Percentiles rank a stretch among this genome's conserved stretches.
These are phyloP conservation scores for Drosophila longiperda DNA, from an alignment of 2,888 invertebrate species.

Conservation along the genomic window DNA sequence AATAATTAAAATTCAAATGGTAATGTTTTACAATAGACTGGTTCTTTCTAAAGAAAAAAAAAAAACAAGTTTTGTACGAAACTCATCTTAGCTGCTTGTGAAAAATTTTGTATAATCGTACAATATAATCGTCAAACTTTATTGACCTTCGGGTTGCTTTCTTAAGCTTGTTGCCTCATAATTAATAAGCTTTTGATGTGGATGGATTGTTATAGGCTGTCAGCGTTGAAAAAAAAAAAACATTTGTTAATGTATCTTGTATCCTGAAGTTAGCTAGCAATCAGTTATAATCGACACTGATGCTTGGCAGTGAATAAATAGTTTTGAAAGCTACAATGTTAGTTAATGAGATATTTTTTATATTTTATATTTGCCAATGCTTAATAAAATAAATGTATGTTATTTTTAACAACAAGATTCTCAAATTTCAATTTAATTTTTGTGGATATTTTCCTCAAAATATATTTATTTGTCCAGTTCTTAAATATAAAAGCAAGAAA, in stretches of 20 bases:
- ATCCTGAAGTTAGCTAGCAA: neutral
- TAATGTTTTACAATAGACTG: constrained; percentile 4
- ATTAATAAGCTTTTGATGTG: constrained; percentile 13
- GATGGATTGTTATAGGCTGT: constrained; percentile 1
- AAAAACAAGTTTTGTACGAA: constrained; percentile 25
- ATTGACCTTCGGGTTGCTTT: constrained; percentile 41
- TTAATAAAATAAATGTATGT: neutral
- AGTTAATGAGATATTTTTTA: neutral
- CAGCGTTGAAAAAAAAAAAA: neutral
- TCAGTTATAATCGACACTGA: constrained; percentile 21
- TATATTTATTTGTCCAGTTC: constrained; percentile 24
- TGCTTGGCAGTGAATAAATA: neutral
- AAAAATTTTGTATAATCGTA: constrained; percentile 20
- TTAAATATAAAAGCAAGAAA: constrained; percentile 12
- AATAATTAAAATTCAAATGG: neutral
- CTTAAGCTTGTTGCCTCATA: constrained; percentile 22
- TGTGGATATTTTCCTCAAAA: neutral
- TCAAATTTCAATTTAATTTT: constrained; percentile 5
- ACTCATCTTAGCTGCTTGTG: constrained; percentile 6
- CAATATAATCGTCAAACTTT: constrained; percentile 33
- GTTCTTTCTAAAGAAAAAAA: constrained; percentile 5
- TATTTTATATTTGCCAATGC: neutral
- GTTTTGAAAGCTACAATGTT: neutral
- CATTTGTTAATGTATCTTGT: constrained; percentile 15
- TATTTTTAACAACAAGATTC: neutral